Evolutionary conservation across 2,113 vertebrate species (phyloP).

Genomic region (Ondatra zibethicus): DNA sequence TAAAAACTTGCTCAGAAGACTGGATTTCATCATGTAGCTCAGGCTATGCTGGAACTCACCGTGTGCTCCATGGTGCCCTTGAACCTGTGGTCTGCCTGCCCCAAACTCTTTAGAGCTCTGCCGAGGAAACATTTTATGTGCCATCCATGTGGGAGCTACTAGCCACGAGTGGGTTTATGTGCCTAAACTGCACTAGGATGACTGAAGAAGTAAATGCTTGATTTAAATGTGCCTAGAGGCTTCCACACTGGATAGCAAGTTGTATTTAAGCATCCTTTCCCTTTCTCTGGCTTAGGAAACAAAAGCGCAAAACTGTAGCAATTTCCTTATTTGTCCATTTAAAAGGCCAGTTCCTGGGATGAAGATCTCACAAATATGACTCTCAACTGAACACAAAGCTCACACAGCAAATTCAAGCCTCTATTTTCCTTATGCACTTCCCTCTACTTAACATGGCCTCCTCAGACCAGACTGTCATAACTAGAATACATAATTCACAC

Average conservation of each 20-base stretch:
- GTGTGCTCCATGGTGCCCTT: no score
- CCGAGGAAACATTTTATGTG: background rate
- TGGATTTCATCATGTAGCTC: background rate
- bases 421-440: background rate
- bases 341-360: background rate
- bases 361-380: conserved; percentile 15
- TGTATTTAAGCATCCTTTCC: background rate
- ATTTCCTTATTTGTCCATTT: conserved; percentile 8
- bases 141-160: background rate
- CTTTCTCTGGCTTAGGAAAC: conserved; percentile 43
- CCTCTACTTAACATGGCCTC: background rate
- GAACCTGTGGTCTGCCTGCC: background rate
- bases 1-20: background rate
- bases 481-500: background rate
- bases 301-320: background rate
- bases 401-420: background rate
- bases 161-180: background rate
- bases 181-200: background rate
- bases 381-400: background rate
- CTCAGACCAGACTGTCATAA: background rate
- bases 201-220: background rate
- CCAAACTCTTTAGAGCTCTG: background rate
- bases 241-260: background rate
- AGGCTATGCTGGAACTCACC: background rate
- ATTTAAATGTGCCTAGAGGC: background rate